Base-by-base conservation (phyloP, 2,888 invertebrate genomes). In the Acrobasis suavella region DNA sequence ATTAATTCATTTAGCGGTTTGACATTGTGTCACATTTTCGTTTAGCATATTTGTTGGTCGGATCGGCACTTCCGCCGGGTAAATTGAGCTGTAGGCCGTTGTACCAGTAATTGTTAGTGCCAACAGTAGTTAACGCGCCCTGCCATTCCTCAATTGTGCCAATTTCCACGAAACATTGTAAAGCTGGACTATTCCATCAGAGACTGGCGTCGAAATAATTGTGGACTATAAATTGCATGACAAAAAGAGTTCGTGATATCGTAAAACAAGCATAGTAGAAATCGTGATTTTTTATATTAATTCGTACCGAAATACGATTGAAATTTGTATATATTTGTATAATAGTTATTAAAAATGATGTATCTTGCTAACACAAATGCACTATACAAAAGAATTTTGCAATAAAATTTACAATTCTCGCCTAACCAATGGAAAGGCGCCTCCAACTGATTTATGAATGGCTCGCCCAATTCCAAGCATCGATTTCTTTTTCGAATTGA, bases 11-110 rank as follows among this genome's bases (percentile, higher is more conserved):
- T 51, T 32, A 54, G 12, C 16, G 52, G 8, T 39, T 32, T 46
- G 62, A 62, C 55, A 50, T 62, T 62, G 62, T 55, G 62, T 55
- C 38, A 62, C 62, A 62, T 62, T 62, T 62, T 62, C 22, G 55
- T 55, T 62, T 55, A 55, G 61, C 49, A 38, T 50, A 56, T 62
- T 62, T 54, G 55, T 50, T 46, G 55, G 49, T 32, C 52, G 49
- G 15, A 62, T 38, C n/a, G 39, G 12, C 37, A 46, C 50, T 62
- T 62, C 55, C 62, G 62, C 38, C 15, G 8, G 32, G 49, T 62
- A 55, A 62, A 62, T 55, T 62, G 62, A 62, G 55, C 49, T 54
- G 22, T 32, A 32, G 42, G 46, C 61, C 54, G 54, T 22, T 46
- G 22, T 61, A n/a, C 46, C 54, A 61, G 61, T 61, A 61, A 61